phyloP scores from a whole-genome alignment of 2,797 vertebrate genomes.

The Acipenser transmontanus region DNA sequence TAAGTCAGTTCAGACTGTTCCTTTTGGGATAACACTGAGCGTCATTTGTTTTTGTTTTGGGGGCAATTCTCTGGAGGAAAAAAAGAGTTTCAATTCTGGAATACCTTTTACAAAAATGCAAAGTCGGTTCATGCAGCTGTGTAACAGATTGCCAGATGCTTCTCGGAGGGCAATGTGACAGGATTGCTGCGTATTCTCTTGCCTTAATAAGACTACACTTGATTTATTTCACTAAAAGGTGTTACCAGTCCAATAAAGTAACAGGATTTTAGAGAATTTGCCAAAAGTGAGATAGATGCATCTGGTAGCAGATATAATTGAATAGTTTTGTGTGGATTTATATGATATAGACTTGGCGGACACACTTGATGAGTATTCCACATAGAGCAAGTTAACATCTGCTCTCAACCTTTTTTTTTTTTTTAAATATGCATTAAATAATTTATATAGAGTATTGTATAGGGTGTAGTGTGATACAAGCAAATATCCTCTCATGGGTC shows the following conservation, averaged over 20 bases:
- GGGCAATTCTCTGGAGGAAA: not conserved
- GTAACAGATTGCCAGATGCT: conserved; percentile 36
- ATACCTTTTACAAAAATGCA: conserved; percentile 18
- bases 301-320: conserved; percentile 24
- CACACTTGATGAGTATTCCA: conserved; percentile 11
- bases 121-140: conserved; percentile 37
- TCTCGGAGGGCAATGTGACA: conserved; percentile 25
- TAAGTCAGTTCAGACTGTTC: not conserved
- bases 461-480: too few species aligned
- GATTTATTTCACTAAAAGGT: conserved; percentile 40
- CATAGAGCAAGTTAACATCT: conserved; percentile 34
- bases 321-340: conserved; percentile 18
- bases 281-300: conserved; percentile 25
- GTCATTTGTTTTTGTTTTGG: conserved; percentile 11
- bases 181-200: not conserved
- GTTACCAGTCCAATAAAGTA: conserved; percentile 35
- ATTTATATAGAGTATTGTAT: too few species aligned
- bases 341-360: too few species aligned
- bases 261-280: conserved; percentile 29
- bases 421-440: conserved; percentile 21
- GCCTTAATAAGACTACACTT: conserved; percentile 28
- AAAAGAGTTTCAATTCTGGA: conserved; percentile 6
- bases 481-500: too few species aligned
- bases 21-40: not conserved
- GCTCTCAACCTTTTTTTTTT: conserved; percentile 20